phyloP scores from a whole-genome alignment of 1,140 invertebrate species.

The Trichonephila inaurata region DNA sequence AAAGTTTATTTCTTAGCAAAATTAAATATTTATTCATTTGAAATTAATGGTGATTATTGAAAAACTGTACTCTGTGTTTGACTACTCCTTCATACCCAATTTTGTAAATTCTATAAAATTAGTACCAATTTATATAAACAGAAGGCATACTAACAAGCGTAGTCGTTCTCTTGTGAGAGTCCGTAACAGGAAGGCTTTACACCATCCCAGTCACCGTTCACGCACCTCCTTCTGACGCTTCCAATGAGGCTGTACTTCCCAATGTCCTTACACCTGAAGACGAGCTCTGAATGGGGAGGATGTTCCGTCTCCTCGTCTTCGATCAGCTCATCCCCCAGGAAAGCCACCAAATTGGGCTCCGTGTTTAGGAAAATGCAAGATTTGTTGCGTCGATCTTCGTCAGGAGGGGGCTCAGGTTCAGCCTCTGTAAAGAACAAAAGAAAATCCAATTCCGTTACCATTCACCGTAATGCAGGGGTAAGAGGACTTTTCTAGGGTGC shows the following conservation, averaged over 20 bases:
- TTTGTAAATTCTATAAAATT: too few species aligned
- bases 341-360: conserved; percentile 89
- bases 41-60: too few species aligned
- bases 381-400: conserved; percentile 82
- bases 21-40: too few species aligned
- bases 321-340: conserved; percentile 88
- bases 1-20: too few species aligned
- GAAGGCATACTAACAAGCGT: conserved; percentile 85
- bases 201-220: conserved; percentile 89
- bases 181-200: conserved; percentile 89
- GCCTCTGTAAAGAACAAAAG: conserved; percentile 38
- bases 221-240: conserved; percentile 85
- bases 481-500: too few species aligned
- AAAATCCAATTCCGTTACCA: not conserved
- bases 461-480: not conserved
- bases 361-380: conserved; percentile 88
- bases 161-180: conserved; percentile 91
- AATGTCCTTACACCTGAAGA: conserved; percentile 88
- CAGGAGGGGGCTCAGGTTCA: conserved; percentile 47
- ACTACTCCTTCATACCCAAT: too few species aligned
- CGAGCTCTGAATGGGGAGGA: conserved; percentile 87
- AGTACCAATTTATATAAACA: not conserved
- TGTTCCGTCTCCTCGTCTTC: conserved; percentile 88
- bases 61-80: too few species aligned
- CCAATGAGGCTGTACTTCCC: conserved; percentile 86